phyloP scores from a whole-genome alignment of 2,888 invertebrate genomes.

The Trypoxylon attenuatum region DNA sequence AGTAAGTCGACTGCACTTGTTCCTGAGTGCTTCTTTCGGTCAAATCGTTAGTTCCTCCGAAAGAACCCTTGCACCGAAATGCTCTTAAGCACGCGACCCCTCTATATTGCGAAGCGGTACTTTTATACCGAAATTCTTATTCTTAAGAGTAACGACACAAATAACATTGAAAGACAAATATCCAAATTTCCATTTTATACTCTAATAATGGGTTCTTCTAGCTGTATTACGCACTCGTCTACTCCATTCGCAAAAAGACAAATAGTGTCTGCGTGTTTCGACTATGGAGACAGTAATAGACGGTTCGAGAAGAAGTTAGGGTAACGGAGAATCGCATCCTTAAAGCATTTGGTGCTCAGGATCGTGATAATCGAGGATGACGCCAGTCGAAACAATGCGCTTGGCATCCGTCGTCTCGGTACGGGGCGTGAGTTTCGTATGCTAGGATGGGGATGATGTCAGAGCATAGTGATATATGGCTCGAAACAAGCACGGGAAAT shows the following conservation, averaged over 20 bases:
- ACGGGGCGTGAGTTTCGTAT: constrained; percentile 50
- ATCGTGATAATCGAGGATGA: constrained; percentile 66
- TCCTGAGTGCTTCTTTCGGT: constrained; percentile 17
- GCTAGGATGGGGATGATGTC: constrained; percentile 63
- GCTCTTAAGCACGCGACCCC: background rate
- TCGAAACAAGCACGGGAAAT: constrained; percentile 64
- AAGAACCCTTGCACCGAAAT: no score
- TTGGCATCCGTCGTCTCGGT: constrained; percentile 53
- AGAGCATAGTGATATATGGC: constrained; percentile 67
- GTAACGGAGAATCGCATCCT: constrained; percentile 2
- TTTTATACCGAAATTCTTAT: no score
- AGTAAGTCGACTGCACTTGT: constrained; percentile 34
- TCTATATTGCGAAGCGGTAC: no score
- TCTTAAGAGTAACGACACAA: no score
- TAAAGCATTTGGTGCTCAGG: constrained; percentile 15
- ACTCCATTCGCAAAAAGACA: background rate
- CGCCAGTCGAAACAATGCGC: constrained; percentile 68
- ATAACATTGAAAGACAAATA: no score
- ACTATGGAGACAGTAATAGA: background rate
- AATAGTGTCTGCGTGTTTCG: background rate
- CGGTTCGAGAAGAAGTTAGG: background rate
- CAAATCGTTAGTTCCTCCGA: no score
- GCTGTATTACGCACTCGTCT: background rate
- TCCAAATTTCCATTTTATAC: no score
- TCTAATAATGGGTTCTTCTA: no score